Evolutionary conservation across 2,888 invertebrate species (phyloP), one percentile per base, ranked within the genome.

Genomic region (Perithous albicinctus): DNA sequence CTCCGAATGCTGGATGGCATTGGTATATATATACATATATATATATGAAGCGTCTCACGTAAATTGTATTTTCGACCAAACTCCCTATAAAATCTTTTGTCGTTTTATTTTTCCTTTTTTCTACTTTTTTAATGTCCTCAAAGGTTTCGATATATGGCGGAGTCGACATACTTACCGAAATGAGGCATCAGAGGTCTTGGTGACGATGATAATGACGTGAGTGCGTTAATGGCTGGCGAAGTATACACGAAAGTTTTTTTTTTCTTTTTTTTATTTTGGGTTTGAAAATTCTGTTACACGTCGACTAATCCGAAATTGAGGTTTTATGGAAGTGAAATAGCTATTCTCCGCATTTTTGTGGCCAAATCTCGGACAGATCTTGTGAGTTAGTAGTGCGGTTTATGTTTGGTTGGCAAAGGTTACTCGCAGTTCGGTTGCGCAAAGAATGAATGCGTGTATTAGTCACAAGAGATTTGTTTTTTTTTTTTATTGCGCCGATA

Each of bases 1-100:
- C 80, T 83, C 56, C 56, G 23, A 74, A 70, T 81, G 74, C 38
- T 73, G 64, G 56, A 23, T 20, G 51, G 51, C 61, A 61, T 20
- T 51, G 59, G 18, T 56, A 46, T 12, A 29, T 32, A 43, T 26
- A n/a, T n/a, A n/a, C n/a, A n/a, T n/a, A n/a, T n/a, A n/a, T n/a
- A n/a, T n/a, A n/a, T n/a, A n/a, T n/a, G n/a, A n/a, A 43, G 0
- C 43, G n/a, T 15, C 32, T 18, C 66, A 66, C 66, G 26, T 29
- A 29, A 15, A 15, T 10, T 51, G n/a, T 41, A 41, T 51, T 51
- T 51, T 23, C 51, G 18, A 32, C 18, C 59, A 32, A 78, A 78
- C 56, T 26, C n/a, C 59, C 70, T 72, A 72, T 75, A 70, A 75
- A 78, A 78, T 64, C 66, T n/a, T 66, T 80, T 76, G 70, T 72